These are phyloP conservation scores for Xylota segnis DNA, from an alignment of 2,888 invertebrate genomes.

Conservation along the genomic window DNA sequence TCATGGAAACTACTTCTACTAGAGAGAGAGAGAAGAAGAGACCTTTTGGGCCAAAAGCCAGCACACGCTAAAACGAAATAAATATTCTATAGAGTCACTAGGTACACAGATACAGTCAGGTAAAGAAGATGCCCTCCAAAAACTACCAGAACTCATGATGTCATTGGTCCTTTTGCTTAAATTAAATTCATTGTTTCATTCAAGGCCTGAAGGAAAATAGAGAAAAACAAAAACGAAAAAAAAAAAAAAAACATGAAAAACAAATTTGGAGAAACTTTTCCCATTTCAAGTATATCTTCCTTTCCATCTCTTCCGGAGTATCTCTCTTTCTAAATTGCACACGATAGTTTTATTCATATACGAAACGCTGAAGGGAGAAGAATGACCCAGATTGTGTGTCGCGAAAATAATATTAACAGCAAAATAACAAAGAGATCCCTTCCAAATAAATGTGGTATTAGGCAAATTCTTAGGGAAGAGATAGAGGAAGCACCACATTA, in stretches of 20 bases:
- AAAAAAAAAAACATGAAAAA: slow-evolving; percentile 45
- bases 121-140: slow-evolving; percentile 9
- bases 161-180: slow-evolving; percentile 66
- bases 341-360: slow-evolving; percentile 67
- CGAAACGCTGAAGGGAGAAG: slow-evolving; percentile 33
- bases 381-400: slow-evolving; percentile 73
- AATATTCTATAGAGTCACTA: slow-evolving; percentile 52
- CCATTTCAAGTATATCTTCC: slow-evolving; percentile 71
- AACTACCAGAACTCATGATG: slow-evolving; percentile 44
- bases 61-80: slow-evolving; percentile 56
- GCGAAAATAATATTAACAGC: slow-evolving; percentile 74
- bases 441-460: slow-evolving; percentile 68
- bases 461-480: slow-evolving; percentile 47
- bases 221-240: slow-evolving; percentile 8
- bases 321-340: slow-evolving; percentile 34
- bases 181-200: slow-evolving; percentile 75
- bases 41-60: slow-evolving; percentile 30
- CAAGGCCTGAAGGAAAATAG: slow-evolving; percentile 32
- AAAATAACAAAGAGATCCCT: slow-evolving; percentile 62
- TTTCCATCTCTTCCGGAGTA: slow-evolving; percentile 29
- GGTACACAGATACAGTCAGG: slow-evolving; percentile 4
- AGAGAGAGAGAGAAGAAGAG: no score
- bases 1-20: slow-evolving; percentile 42
- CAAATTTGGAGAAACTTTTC: slow-evolving; percentile 71
- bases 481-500: slow-evolving; percentile 32